Conservation (phyloP, 2,888 invertebrate species). For the Hylaea fasciaria region DNA sequence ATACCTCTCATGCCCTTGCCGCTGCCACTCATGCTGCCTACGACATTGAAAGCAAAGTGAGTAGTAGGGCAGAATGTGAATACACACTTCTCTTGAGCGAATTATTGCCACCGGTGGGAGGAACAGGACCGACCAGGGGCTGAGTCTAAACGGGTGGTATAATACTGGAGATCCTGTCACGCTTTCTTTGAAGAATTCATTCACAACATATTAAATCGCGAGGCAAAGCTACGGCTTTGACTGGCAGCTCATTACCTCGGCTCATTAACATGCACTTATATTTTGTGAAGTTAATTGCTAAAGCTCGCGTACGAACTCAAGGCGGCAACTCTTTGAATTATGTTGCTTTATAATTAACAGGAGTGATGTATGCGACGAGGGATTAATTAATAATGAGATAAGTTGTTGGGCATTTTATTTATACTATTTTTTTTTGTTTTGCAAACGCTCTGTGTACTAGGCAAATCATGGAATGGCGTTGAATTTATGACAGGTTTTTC, state of each 20-base stretch:
- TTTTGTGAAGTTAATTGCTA: conserved; percentile 45
- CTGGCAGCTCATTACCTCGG: conserved; percentile 37
- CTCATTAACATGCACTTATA: conserved; percentile 46
- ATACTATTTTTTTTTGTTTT: not conserved
- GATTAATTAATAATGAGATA: conserved; percentile 23
- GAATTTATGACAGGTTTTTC: too few relatives aligned
- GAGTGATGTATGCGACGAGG: conserved; percentile 39
- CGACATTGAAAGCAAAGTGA: too few relatives aligned
- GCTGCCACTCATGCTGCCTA: too few relatives aligned
- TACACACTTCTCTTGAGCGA: too few relatives aligned
- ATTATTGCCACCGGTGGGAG: too few relatives aligned
- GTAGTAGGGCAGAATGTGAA: too few relatives aligned
- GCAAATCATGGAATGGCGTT: too few relatives aligned
- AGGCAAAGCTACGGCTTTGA: conserved; percentile 22
- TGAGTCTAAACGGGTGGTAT: too few relatives aligned
- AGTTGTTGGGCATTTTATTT: conserved; percentile 15
- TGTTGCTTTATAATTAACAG: conserved; percentile 43
- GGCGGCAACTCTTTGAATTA: conserved; percentile 41
- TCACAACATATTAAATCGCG: conserved; percentile 20
- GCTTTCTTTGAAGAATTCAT: conserved; percentile 17
- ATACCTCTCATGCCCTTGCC: too few relatives aligned
- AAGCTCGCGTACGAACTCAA: conserved; percentile 40
- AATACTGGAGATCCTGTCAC: not conserved
- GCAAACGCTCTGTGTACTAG: too few relatives aligned
- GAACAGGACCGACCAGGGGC: too few relatives aligned